Evolutionary conservation across 2,113 vertebrate genomes (phyloP).

Genomic region (Pyrgilauda ruficollis): DNA sequence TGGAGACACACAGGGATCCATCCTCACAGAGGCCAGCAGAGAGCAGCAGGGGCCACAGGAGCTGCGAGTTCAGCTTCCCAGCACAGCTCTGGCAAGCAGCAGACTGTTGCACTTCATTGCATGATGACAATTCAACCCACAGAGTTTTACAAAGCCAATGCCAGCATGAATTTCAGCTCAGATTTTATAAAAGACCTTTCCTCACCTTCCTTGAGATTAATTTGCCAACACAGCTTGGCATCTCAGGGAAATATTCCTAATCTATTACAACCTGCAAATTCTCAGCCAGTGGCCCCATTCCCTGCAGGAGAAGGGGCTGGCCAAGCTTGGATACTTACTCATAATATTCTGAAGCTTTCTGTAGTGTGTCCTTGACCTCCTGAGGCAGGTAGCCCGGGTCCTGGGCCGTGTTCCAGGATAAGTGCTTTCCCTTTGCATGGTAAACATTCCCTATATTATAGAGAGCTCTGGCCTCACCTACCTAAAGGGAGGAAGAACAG

Average conservation of each 20-base stretch:
- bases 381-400: conserved; percentile 85
- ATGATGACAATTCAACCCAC: not conserved
- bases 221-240: not conserved
- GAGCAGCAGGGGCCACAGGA: conserved; percentile 41
- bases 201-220: not conserved
- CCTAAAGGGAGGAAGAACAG: conserved; percentile 62
- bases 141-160: not conserved
- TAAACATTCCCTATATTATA: conserved; percentile 97
- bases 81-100: not conserved
- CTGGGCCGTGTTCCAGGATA: conserved; percentile 84
- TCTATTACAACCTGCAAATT: not conserved
- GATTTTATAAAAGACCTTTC: not conserved
- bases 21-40: conserved; percentile 34
- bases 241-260: not conserved
- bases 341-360: conserved; percentile 90
- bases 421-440: conserved; percentile 95
- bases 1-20: not conserved
- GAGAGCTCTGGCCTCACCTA: conserved; percentile 91
- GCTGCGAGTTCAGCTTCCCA: not conserved
- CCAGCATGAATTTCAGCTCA: not conserved
- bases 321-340: conserved; percentile 79
- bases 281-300: not conserved
- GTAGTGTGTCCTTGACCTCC: conserved; percentile 85
- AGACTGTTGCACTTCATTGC: not conserved
- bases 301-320: not conserved